Conservation (phyloP, 2,888 invertebrate genomes). For the Drepanosiphum platanoidis region DNA sequence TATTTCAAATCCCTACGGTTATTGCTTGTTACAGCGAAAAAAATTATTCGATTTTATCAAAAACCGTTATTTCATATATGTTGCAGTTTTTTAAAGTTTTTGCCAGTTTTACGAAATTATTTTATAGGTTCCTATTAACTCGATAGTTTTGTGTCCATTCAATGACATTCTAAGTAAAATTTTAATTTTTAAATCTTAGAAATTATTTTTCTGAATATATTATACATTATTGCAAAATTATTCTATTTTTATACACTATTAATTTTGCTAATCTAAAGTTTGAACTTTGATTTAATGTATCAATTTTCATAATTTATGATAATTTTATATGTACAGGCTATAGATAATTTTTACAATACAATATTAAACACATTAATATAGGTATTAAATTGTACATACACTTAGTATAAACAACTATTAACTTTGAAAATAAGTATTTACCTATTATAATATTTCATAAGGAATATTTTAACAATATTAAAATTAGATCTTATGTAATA, state of each 20-base stretch:
- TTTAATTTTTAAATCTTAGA: not conserved
- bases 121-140: too few species aligned
- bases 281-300: not conserved
- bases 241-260: not conserved
- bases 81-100: too few species aligned
- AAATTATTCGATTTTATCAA: too few species aligned
- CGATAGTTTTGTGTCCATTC: too few species aligned
- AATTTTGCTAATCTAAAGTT: not conserved
- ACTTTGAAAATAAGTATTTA: not conserved
- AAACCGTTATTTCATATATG: too few species aligned
- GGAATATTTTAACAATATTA: not conserved
- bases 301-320: not conserved
- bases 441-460: not conserved
- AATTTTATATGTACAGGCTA: not conserved
- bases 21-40: too few species aligned
- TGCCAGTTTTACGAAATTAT: too few species aligned
- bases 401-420: not conserved
- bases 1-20: too few species aligned
- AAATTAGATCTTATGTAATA: not conserved
- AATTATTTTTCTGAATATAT: not conserved
- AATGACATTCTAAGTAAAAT: not conserved
- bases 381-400: not conserved
- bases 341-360: not conserved
- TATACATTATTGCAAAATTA: not conserved
- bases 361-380: not conserved